Conservation (phyloP, 2,113 vertebrate genomes). For the Plestiodon gilberti region DNA sequence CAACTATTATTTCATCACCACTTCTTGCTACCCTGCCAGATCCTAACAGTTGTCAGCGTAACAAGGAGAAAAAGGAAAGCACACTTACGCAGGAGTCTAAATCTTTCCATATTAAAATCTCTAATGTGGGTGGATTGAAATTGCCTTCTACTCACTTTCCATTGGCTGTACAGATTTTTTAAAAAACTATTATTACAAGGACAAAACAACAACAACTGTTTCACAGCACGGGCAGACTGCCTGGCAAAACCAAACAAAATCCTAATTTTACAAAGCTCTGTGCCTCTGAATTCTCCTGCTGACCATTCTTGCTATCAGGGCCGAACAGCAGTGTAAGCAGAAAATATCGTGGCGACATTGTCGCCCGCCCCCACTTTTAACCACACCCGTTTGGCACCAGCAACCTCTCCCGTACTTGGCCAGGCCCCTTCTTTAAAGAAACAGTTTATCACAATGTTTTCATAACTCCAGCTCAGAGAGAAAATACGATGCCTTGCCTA, state of each 20-base stretch:
- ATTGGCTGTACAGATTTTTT: background rate
- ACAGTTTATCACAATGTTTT: background rate
- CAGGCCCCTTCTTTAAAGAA: background rate
- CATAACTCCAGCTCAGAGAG: background rate
- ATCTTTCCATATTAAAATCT: constrained; percentile 32
- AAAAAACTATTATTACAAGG: no score
- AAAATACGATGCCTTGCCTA: background rate
- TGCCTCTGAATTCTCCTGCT: background rate
- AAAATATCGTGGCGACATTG: background rate
- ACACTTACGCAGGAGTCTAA: constrained; percentile 17
- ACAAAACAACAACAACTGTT: no score
- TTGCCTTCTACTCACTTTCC: constrained; percentile 46
- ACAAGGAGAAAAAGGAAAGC: background rate
- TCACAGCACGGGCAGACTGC: background rate
- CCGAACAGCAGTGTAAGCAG: background rate
- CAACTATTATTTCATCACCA: background rate
- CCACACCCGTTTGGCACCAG: background rate
- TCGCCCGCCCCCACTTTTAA: background rate
- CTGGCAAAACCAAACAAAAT: background rate
- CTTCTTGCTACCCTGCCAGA: background rate
- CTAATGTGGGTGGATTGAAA: constrained; percentile 1
- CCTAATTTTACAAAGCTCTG: background rate
- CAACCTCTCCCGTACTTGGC: background rate
- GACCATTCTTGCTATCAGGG: background rate
- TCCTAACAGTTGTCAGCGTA: background rate